Evolutionary conservation across 2,888 invertebrate species (phyloP).

Genomic region (Thymelicus lineola): DNA sequence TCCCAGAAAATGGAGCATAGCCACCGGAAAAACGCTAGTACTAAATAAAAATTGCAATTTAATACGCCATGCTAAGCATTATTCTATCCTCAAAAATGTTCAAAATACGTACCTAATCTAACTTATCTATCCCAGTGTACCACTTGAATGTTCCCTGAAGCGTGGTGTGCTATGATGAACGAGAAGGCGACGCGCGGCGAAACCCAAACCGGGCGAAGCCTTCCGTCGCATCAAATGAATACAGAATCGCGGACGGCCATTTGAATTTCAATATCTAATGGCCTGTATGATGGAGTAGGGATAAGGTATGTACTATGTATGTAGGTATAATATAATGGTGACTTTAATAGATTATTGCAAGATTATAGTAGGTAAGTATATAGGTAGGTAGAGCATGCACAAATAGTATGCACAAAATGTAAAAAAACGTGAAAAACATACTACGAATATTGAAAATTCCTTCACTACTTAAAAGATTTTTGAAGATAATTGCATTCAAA

Average conservation of each 20-base stretch:
- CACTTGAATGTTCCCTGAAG: constrained; percentile 58
- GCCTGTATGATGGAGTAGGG: constrained; percentile 17
- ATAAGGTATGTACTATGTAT: too few relatives aligned
- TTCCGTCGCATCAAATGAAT: constrained; percentile 84
- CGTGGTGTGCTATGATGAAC: constrained; percentile 81
- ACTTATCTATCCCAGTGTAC: constrained; percentile 50
- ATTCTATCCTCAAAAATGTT: not conserved
- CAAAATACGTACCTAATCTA: constrained; percentile 5
- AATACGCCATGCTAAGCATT: too few relatives aligned
- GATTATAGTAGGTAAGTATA: not conserved
- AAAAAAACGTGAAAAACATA: too few relatives aligned
- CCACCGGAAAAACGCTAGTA: too few relatives aligned
- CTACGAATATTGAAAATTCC: too few relatives aligned
- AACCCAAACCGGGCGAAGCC: constrained; percentile 83
- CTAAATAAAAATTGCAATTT: too few relatives aligned
- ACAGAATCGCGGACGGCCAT: constrained; percentile 81
- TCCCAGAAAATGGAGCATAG: too few relatives aligned
- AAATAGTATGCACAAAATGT: too few relatives aligned
- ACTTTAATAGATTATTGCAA: too few relatives aligned
- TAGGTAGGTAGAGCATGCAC: too few relatives aligned
- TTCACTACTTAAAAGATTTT: too few relatives aligned
- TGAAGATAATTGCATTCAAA: too few relatives aligned
- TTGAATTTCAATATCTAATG: constrained; percentile 83
- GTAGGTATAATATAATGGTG: not conserved
- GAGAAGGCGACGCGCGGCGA: constrained; percentile 83